A percentile compares a stretch with the other conserved stretches of the same genome.
Evolutionary conservation across 1,140 invertebrate genomes (phyloP).

Genomic region (Drosophila parabipectinata): DNA sequence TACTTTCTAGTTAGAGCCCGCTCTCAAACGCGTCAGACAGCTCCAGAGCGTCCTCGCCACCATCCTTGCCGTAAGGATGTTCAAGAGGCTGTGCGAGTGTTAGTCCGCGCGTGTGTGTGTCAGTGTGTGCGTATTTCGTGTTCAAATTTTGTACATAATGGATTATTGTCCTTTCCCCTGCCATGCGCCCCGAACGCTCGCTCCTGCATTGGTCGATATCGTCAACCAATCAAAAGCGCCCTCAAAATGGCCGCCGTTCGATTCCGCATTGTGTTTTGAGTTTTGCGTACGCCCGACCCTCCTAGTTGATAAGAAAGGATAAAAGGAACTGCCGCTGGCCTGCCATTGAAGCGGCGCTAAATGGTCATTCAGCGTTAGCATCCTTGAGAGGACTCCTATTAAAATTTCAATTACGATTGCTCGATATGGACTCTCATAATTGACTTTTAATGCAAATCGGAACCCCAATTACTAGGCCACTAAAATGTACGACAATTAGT

Average conservation of each 20-base stretch:
- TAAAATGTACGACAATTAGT: background rate
- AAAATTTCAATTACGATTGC: constrained; percentile 16
- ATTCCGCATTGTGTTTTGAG: constrained; percentile 53
- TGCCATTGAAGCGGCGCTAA: constrained; percentile 8
- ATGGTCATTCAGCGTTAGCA: constrained; percentile 27
- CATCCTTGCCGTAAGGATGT: constrained; percentile 17
- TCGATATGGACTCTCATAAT: background rate
- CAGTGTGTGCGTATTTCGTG: constrained; percentile 64
- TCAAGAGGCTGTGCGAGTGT: constrained; percentile 12
- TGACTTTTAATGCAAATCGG: constrained; percentile 2
- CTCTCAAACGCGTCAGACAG: constrained; percentile 69
- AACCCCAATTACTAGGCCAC: constrained; percentile 4
- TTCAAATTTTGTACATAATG: constrained; percentile 83
- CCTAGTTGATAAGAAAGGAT: constrained; percentile 29
- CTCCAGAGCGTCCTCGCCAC: constrained; percentile 25
- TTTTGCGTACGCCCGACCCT: constrained; percentile 31
- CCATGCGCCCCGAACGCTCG: constrained; percentile 60
- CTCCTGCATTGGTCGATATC: constrained; percentile 83
- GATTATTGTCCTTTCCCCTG: constrained; percentile 82
- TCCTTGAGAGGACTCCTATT: constrained; percentile 17
- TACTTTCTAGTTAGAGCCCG: constrained; percentile 52
- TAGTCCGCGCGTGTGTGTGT: constrained; percentile 28
- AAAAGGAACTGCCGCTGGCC: constrained; percentile 9
- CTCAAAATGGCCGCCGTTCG: constrained; percentile 83
- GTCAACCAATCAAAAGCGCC: constrained; percentile 83